Evolutionary conservation across 2,797 vertebrate species (phyloP).

Genomic region (Acipenser oxyrinchus): DNA sequence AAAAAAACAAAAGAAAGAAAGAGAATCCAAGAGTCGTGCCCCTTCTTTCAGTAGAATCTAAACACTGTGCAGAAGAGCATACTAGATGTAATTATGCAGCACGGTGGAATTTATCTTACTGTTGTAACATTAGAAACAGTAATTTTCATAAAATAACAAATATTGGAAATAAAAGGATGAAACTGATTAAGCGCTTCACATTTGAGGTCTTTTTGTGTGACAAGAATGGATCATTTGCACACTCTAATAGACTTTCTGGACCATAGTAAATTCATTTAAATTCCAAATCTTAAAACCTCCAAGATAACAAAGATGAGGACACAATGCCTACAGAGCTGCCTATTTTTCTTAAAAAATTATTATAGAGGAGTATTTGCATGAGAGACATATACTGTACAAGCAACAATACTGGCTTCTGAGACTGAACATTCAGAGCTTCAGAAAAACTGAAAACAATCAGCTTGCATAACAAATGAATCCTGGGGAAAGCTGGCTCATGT

Average conservation of each 20-base stretch:
- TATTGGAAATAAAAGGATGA: constrained; percentile 1
- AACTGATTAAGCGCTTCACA: constrained; percentile 10
- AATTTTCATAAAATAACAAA: background rate
- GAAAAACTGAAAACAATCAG: constrained; percentile 16
- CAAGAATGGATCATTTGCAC: constrained; percentile 28
- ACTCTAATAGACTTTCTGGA: constrained; percentile 32
- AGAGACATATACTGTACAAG: background rate
- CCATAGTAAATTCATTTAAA: constrained; percentile 42
- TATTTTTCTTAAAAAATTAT: constrained; percentile 37
- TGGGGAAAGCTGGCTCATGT: constrained; percentile 8
- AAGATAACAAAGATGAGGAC: constrained; percentile 18
- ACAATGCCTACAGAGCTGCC: constrained; percentile 13
- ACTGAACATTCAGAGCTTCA: background rate
- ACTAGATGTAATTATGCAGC: constrained; percentile 1
- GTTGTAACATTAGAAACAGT: background rate
- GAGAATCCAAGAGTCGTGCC: background rate
- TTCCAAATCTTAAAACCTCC: constrained; percentile 27
- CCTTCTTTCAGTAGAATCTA: background rate
- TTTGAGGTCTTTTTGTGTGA: background rate
- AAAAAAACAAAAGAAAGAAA: no score
- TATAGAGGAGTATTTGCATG: constrained; percentile 26
- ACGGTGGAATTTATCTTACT: background rate
- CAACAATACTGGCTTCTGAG: background rate
- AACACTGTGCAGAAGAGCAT: background rate
- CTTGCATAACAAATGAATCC: constrained; percentile 21